These are phyloP conservation scores for Hipposideros larvatus DNA, from an alignment of 2,797 vertebrate species.

Conservation along the genomic window DNA sequence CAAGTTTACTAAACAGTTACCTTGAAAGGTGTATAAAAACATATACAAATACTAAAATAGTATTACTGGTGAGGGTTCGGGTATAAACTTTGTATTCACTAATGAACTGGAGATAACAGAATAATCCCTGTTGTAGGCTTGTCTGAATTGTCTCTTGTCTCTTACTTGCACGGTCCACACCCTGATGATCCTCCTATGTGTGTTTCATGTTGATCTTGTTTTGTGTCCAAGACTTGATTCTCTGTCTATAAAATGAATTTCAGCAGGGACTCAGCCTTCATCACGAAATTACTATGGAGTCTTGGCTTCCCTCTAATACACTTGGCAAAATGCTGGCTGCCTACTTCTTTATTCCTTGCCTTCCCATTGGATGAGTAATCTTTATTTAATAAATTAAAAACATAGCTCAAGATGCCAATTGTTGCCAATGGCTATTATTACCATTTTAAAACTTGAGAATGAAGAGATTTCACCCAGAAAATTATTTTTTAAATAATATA, in stretches of 20 bases:
- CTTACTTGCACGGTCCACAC: background rate
- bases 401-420: background rate
- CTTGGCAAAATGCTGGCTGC: slow-evolving; percentile 33
- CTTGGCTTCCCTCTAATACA: background rate
- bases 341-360: slow-evolving; percentile 24
- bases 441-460: slow-evolving; percentile 54
- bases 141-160: background rate
- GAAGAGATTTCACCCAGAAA: slow-evolving; percentile 22
- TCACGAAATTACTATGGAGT: background rate
- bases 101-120: background rate
- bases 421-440: background rate
- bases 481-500: slow-evolving; percentile 53
- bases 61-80: background rate
- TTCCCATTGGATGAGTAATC: background rate
- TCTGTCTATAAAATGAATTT: slow-evolving; percentile 2
- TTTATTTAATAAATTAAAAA: slow-evolving; percentile 60
- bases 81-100: background rate
- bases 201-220: background rate
- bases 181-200: background rate
- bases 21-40: slow-evolving; percentile 8
- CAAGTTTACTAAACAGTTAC: background rate
- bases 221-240: background rate
- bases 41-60: background rate
- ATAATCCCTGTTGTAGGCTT: background rate
- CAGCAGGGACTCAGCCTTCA: background rate